Evolutionary conservation across 2,888 invertebrate species (phyloP).

Genomic region (Liopterus haemorrhoidalis): DNA sequence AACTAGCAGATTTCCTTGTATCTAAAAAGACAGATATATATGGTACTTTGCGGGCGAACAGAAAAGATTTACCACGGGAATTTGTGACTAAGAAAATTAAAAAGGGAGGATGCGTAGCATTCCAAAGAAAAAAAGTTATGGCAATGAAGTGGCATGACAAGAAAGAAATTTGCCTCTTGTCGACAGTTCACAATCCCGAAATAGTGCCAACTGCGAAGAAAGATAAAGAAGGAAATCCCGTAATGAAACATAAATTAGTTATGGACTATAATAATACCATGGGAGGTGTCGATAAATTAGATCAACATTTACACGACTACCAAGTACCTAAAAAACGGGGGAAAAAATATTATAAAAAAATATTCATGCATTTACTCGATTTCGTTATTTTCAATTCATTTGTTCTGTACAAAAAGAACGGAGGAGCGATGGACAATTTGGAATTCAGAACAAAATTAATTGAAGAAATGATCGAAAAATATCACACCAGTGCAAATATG

Average conservation of each 20-base stretch:
- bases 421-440: slow-evolving; percentile 19
- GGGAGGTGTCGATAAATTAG: neutral
- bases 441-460: slow-evolving; percentile 20
- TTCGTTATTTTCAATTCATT: slow-evolving; percentile 18
- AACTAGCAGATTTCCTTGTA: slow-evolving; percentile 6
- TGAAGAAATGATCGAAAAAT: slow-evolving; percentile 24
- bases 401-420: slow-evolving; percentile 22
- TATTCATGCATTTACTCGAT: slow-evolving; percentile 13
- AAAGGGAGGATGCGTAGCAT: neutral
- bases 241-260: neutral
- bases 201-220: too few relatives aligned
- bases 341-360: slow-evolving; percentile 17
- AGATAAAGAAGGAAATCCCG: neutral
- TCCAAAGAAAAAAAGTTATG: neutral
- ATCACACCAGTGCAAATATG: slow-evolving; percentile 9
- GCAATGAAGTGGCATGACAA: neutral
- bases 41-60: neutral
- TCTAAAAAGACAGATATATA: neutral
- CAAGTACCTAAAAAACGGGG: slow-evolving; percentile 10
- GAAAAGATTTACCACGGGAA: slow-evolving; percentile 4
- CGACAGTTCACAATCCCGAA: neutral
- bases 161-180: neutral
- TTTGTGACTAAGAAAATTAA: neutral
- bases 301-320: slow-evolving; percentile 6
- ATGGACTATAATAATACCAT: slow-evolving; percentile 1